Percentiles rank a stretch among this genome's conserved stretches.
Conservation (phyloP, 2,797 vertebrate genomes). For the Brachyrhaphis roseni region DNA sequence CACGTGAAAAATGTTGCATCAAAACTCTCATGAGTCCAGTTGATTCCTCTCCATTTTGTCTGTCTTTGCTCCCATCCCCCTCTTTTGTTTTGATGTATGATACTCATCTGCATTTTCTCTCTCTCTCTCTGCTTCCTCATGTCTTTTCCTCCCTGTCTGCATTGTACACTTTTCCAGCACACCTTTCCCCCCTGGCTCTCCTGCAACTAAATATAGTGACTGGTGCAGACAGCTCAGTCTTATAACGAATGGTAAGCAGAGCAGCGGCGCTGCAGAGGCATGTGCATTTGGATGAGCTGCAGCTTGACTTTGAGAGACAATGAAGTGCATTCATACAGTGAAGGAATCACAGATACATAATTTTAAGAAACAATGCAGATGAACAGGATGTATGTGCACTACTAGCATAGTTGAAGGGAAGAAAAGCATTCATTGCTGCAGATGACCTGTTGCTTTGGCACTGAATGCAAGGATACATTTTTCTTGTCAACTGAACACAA, state of each 20-base stretch:
- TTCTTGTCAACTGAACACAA: background rate
- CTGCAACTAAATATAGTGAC: slow-evolving; percentile 80
- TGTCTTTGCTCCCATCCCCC: background rate
- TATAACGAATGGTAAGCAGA: slow-evolving; percentile 75
- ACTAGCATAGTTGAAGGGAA: background rate
- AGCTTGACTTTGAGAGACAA: slow-evolving; percentile 1
- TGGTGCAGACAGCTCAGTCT: slow-evolving; percentile 72
- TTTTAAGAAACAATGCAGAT: background rate
- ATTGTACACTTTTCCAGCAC: slow-evolving; percentile 74
- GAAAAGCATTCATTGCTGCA: background rate
- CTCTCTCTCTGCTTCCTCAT: background rate
- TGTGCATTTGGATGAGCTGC: slow-evolving; percentile 4
- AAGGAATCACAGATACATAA: background rate
- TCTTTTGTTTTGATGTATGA: background rate
- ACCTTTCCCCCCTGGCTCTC: slow-evolving; percentile 72
- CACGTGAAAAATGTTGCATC: background rate
- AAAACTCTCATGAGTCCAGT: background rate
- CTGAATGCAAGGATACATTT: background rate
- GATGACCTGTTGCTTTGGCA: background rate
- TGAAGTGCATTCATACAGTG: background rate
- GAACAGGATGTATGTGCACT: background rate
- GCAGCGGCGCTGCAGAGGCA: slow-evolving; percentile 29
- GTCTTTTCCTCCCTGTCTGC: slow-evolving; percentile 40
- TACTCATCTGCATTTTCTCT: background rate
- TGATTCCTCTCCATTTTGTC: background rate